Evolutionary conservation across 2,888 invertebrate species (phyloP).

Genomic region (Unio delphinus): DNA sequence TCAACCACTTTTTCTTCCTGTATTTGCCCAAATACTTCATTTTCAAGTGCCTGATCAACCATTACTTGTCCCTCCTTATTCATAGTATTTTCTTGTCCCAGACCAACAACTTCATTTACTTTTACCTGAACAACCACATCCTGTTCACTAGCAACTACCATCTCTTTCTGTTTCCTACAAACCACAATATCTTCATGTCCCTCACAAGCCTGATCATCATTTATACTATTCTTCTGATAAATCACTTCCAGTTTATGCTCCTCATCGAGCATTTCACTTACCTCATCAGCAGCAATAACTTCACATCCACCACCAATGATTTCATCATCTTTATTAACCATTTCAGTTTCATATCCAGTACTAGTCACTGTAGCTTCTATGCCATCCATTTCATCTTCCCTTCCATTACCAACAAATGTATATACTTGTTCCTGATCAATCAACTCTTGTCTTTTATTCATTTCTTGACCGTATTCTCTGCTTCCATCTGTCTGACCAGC

Average conservation of each 20-base stretch:
- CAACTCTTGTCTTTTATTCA: not conserved
- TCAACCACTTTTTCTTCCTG: too few species aligned
- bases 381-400: slow-evolving; percentile 1
- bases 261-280: not conserved
- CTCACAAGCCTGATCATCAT: slow-evolving; percentile 5
- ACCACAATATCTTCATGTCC: not conserved
- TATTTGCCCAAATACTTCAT: too few species aligned
- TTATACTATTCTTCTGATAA: not conserved
- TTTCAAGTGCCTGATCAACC: too few species aligned
- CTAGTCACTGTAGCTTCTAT: not conserved
- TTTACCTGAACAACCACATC: too few species aligned
- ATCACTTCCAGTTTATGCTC: not conserved
- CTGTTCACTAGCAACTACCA: too few species aligned
- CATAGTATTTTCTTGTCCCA: too few species aligned
- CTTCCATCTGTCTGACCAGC: not conserved
- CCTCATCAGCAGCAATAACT: slow-evolving; percentile 14
- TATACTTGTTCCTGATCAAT: not conserved
- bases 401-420: not conserved
- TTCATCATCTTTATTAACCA: slow-evolving; percentile 4
- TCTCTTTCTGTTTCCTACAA: too few species aligned
- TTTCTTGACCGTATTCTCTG: not conserved
- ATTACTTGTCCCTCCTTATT: too few species aligned
- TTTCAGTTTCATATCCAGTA: slow-evolving; percentile 2
- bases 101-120: too few species aligned
- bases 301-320: slow-evolving; percentile 11